Evolutionary conservation across 2,113 vertebrate genomes (phyloP).

Genomic region (Ochotona curzoniae): DNA sequence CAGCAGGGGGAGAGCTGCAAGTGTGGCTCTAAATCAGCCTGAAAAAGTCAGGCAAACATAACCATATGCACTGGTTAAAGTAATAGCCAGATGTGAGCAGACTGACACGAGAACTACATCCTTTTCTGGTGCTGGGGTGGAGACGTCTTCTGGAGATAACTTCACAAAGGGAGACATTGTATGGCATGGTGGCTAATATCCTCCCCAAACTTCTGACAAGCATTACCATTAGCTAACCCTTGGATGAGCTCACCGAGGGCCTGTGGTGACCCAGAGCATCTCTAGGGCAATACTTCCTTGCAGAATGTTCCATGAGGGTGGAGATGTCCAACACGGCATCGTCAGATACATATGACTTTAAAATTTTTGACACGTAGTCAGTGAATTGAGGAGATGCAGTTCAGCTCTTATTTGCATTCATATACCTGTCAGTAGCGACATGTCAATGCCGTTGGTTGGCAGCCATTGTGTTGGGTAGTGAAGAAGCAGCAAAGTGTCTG

Average conservation of each 20-base stretch:
- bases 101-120: not conserved
- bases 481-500: not conserved
- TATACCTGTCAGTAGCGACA: not conserved
- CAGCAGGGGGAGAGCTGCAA: not conserved
- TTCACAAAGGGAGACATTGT: not conserved
- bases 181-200: not conserved
- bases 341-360: not conserved
- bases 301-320: not conserved
- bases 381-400: not conserved
- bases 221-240: not conserved
- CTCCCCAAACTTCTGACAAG: not conserved
- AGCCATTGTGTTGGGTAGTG: fast-evolving
- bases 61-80: not conserved
- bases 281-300: not conserved
- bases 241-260: not conserved
- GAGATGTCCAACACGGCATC: not conserved
- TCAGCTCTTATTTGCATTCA: not conserved
- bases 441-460: not conserved
- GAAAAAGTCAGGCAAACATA: not conserved
- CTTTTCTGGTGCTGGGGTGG: not conserved
- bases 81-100: not conserved
- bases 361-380: not conserved
- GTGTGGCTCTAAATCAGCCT: not conserved
- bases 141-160: not conserved
- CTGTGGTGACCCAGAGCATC: not conserved